A percentile compares a stretch with the other conserved stretches of the same genome.
phyloP scores from a whole-genome alignment of 30 jellyfish, hydroid and myxozoan species.

The Chrysaora quinquecirrha region DNA sequence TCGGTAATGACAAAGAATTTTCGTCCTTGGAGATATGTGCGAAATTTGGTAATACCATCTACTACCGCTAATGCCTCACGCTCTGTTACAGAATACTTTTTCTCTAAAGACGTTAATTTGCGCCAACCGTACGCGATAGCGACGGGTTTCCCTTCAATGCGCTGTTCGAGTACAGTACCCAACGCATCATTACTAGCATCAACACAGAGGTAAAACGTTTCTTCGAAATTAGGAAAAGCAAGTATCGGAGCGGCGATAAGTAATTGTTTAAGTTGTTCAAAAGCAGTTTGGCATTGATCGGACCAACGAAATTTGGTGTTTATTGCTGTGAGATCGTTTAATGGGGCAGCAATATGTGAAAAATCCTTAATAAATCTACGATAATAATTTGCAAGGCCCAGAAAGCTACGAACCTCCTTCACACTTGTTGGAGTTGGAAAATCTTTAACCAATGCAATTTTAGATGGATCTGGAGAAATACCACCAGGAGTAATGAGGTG shows the following conservation, averaged over 20 bases:
- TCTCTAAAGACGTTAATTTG: background rate
- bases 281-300: conserved; percentile 44
- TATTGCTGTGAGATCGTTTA: conserved; percentile 38
- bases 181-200: conserved; percentile 59
- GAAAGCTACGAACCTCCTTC: conserved; percentile 54
- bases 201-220: conserved; percentile 42
- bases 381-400: conserved; percentile 60
- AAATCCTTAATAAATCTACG: conserved; percentile 55
- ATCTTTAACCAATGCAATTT: conserved; percentile 26
- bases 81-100: conserved; percentile 41
- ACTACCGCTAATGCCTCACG: conserved; percentile 67
- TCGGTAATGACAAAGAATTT: conserved; percentile 60
- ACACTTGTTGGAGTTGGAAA: conserved; percentile 55
- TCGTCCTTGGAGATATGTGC: conserved; percentile 63
- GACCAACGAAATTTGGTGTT: conserved; percentile 45
- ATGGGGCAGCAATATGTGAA: conserved; percentile 46
- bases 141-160: conserved; percentile 28
- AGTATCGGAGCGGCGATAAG: conserved; percentile 55
- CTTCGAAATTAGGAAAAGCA: conserved; percentile 37
- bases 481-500: conserved; percentile 59
- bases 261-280: conserved; percentile 32
- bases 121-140: conserved; percentile 61
- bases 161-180: conserved; percentile 63
- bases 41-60: conserved; percentile 38
- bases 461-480: conserved; percentile 30